Base-by-base conservation (phyloP, 92 coral and sea anemone genomes). In the Isaurus tuberculatus region DNA sequence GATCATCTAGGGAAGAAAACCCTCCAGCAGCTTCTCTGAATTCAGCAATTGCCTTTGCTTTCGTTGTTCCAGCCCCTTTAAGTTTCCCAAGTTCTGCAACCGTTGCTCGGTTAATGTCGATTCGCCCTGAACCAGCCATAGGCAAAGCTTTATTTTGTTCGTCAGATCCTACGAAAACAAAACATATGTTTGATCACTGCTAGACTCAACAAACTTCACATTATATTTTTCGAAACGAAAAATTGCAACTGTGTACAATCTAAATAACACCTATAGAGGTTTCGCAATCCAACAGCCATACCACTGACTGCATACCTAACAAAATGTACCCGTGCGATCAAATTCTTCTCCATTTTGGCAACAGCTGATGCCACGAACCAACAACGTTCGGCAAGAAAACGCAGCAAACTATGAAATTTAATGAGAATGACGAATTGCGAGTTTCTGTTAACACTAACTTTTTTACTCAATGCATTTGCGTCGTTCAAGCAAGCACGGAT, bases 1-100 rank as follows among this genome's bases (percentile, higher is more conserved):
- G 81, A 88, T 97, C 97, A 61, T 92, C 93, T 6, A 97, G 75
- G 65, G 91, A 86, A 22, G 89, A 72, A 89, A 97, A 97, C 28
- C 99, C 98, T 22, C 99, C 99, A 44, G 92, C 73, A 11, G 94
- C 95, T 80, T 95, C 92, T 28, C 99, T 89, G 70, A 88, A 87
- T 66, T 94, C 97, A 27, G 93, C 87, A 53, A 97, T 97, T 48
- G 91, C 89, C 66, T 89, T 91, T 22, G 99, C 99, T 83, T 85
- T 97, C 36, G 94, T 89, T 87, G 83, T 89, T 46, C 99, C 99
- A 71, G 95, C 90, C 40, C 99, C 99, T 68, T 86, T 87, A 46
- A 97, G 89, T 25, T 90, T 85, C 51, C 86, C 95, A 60, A 97
- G 87, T 63, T 97, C 95, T 37, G 91, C 93, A 25, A 94, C 92